Base-by-base conservation (phyloP, 2,888 invertebrate species). In the Anorthoa munda region DNA sequence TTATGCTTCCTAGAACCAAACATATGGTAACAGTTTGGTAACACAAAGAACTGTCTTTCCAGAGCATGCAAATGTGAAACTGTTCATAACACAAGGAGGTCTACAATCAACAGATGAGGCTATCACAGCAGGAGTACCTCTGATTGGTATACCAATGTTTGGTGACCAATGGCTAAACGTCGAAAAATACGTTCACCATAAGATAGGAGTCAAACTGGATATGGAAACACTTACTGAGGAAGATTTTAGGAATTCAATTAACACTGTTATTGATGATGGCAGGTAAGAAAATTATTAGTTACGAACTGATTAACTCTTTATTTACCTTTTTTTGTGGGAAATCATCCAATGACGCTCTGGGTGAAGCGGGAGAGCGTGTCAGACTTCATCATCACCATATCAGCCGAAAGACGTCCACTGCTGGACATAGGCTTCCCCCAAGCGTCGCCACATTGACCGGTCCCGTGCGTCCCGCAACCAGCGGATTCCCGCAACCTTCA, bases 11-110 rank as follows among this genome's bases (percentile, higher is more conserved):
- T 61, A 7, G 45, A 45, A 17, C 17, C 4, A 5, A 21, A 45
- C 46, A 48, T 63, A 26, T 13, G 46, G 1, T 13, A 63, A 15
- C 9, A 17, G 2, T 48, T 13, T 18, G 45, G 21, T 7, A 46
- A 63, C 21, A 48, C 3, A 23, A 23, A 26, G 0, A 31, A 0
- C 4, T 15, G 1, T 64, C 0, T n/a, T 78, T 74, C 21, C 65
- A 92, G 92, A 71, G 46, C 96, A 96, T 82, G 92, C 92, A n/a
- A 96, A 96, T 66, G 77, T 96, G 0, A 96, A 95, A 77, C 68
- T 95, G 1, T 96, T 96, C 68, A 92, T 96, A 58, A 94, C 94
- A 0, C 96, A 96, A 91, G 95, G 94, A 63, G 96, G 96, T 2
- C 79, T 94, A 2, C 95, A 95, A 66, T 95, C 95, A 0, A 90